Percentiles rank a stretch among this genome's conserved stretches.
Conservation (phyloP, 2,888 invertebrate species). For the Sarcophaga variegata region DNA sequence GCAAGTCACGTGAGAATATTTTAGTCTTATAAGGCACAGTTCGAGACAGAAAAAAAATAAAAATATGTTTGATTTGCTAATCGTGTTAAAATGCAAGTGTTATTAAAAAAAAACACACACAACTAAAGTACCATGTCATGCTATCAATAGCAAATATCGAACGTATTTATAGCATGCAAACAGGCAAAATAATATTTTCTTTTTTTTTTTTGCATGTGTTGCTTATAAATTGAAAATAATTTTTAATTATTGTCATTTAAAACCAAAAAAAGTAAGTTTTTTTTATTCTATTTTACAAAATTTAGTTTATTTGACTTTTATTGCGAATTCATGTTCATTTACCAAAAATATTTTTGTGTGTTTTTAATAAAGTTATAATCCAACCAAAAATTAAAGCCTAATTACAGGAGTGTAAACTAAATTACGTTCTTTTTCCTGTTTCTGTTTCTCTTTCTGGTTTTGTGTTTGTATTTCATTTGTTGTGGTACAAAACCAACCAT, state of each 20-base stretch:
- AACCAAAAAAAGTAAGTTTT: neutral
- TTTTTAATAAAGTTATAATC: slow-evolving; percentile 36
- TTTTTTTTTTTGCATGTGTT: neutral
- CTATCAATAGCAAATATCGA: neutral
- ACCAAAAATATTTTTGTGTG: slow-evolving; percentile 13
- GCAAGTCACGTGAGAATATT: slow-evolving; percentile 52
- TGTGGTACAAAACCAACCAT: slow-evolving; percentile 1
- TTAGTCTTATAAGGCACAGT: neutral
- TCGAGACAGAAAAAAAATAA: neutral
- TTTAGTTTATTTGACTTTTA: neutral
- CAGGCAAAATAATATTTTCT: neutral
- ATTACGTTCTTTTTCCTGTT: neutral
- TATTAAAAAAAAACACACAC: too few species aligned
- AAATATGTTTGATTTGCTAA: neutral
- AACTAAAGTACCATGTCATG: neutral
- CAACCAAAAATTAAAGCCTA: slow-evolving; percentile 50
- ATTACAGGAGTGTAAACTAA: slow-evolving; percentile 62
- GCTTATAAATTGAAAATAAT: slow-evolving; percentile 3
- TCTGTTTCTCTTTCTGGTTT: too few species aligned
- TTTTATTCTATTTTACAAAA: neutral
- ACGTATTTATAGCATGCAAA: neutral
- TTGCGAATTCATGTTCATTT: neutral
- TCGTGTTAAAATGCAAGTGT: neutral
- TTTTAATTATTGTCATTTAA: neutral
- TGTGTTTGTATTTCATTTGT: neutral